A percentile compares a stretch with the other conserved stretches of the same genome.
Evolutionary conservation across 2,888 invertebrate species (phyloP).

Genomic region (Ethmia dodecea): DNA sequence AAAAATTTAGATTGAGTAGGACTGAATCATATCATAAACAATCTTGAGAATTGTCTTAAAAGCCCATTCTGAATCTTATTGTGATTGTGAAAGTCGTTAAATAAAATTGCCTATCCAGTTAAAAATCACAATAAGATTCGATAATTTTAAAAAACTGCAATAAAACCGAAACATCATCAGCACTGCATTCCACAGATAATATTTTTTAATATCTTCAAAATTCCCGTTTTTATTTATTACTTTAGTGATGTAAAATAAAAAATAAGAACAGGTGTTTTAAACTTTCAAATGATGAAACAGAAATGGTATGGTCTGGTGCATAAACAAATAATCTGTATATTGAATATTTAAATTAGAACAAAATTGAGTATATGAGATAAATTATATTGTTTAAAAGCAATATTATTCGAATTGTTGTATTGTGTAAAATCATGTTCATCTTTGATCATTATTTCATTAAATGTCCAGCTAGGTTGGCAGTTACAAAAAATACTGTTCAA

Average conservation of each 20-base stretch:
- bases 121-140: slow-evolving; percentile 35
- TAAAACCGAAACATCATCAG: slow-evolving; percentile 23
- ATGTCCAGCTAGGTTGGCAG: no score
- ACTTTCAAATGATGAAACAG: no score
- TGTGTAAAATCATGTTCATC: slow-evolving; percentile 18
- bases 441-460: no score
- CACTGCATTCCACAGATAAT: slow-evolving; percentile 61
- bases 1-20: no score
- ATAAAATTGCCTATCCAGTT: slow-evolving; percentile 4
- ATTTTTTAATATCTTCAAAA: slow-evolving; percentile 32
- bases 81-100: slow-evolving; percentile 37
- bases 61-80: slow-evolving; percentile 35
- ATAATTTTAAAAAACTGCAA: slow-evolving; percentile 30
- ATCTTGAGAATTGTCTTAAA: slow-evolving; percentile 23
- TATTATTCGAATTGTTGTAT: slow-evolving; percentile 46
- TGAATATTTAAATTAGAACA: slow-evolving; percentile 27
- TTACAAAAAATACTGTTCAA: slow-evolving; percentile 1
- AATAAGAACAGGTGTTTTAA: no score
- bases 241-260: no score
- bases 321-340: slow-evolving; percentile 18
- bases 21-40: no score
- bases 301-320: slow-evolving; percentile 21
- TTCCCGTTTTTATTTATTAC: background rate
- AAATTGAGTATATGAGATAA: slow-evolving; percentile 27
- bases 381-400: slow-evolving; percentile 41